Conservation (phyloP, 2,113 vertebrate genomes). For the Pogonocichla stellata region DNA sequence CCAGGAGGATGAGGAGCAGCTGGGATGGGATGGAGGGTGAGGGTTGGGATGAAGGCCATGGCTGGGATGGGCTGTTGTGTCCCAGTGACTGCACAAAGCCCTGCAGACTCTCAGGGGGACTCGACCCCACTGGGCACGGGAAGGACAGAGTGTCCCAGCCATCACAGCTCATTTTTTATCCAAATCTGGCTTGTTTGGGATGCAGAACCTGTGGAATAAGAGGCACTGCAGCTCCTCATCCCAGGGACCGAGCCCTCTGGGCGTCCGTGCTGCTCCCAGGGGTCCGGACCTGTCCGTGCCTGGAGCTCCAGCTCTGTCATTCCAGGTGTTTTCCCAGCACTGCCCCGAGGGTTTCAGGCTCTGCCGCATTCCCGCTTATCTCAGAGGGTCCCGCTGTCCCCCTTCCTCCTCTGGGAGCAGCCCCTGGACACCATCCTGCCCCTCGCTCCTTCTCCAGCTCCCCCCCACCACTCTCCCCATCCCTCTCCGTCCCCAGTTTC, state of each 20-base stretch:
- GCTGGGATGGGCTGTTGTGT: background rate
- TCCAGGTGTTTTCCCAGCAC: background rate
- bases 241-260: rapidly evolving
- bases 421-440: rapidly evolving
- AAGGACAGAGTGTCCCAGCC: background rate
- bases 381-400: background rate
- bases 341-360: background rate
- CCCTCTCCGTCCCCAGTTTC: rapidly evolving
- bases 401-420: background rate
- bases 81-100: too few species aligned
- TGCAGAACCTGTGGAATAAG: background rate
- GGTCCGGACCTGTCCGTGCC: rapidly evolving
- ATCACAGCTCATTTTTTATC: rapidly evolving
- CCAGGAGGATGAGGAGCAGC: background rate
- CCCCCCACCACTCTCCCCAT: background rate
- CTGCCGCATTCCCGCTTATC: background rate
- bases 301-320: background rate
- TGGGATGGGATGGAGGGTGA: background rate
- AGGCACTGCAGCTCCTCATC: background rate
- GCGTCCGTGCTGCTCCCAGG: rapidly evolving
- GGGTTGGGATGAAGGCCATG: background rate
- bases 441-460: background rate
- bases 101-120: background rate
- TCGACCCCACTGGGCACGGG: rapidly evolving
- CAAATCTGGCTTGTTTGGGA: background rate